These are phyloP conservation scores for Zoanthus sansibaricus DNA, from an alignment of 92 coral and sea anemone genomes.

Conservation along the genomic window DNA sequence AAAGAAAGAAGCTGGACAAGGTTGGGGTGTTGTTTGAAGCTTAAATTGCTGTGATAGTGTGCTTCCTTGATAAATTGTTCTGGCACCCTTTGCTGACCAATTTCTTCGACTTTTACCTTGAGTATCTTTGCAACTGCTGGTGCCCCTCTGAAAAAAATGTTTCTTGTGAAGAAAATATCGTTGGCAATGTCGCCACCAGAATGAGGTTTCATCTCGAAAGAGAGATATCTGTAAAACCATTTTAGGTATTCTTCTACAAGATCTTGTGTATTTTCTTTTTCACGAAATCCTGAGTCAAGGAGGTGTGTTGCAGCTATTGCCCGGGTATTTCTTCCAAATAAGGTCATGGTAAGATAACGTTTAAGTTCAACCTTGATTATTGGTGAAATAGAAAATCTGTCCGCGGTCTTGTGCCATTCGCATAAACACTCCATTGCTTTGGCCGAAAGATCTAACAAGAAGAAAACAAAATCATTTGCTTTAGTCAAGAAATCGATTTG, in stretches of 20 bases:
- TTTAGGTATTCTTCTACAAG: not conserved
- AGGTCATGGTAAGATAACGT: not conserved
- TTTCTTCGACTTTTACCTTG: constrained; percentile 4
- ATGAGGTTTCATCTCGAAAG: not conserved
- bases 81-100: not conserved
- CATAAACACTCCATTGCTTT: not conserved
- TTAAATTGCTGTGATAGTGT: not conserved
- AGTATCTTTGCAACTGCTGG: constrained; percentile 4
- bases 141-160: constrained; percentile 3
- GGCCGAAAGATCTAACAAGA: not conserved
- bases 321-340: not conserved
- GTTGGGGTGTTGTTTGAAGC: not conserved
- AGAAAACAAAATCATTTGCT: no score
- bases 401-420: not conserved
- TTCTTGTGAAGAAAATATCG: not conserved
- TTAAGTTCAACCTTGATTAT: not conserved
- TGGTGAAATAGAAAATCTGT: not conserved
- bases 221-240: not conserved
- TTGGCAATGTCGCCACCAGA: not conserved
- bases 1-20: not conserved
- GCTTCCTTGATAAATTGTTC: not conserved
- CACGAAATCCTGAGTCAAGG: not conserved
- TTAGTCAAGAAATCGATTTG: no score
- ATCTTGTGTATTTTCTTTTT: not conserved
- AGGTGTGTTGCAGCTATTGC: not conserved